Evolutionary conservation across 2,888 invertebrate genomes (phyloP).

Genomic region (Sesia bembeciformis): DNA sequence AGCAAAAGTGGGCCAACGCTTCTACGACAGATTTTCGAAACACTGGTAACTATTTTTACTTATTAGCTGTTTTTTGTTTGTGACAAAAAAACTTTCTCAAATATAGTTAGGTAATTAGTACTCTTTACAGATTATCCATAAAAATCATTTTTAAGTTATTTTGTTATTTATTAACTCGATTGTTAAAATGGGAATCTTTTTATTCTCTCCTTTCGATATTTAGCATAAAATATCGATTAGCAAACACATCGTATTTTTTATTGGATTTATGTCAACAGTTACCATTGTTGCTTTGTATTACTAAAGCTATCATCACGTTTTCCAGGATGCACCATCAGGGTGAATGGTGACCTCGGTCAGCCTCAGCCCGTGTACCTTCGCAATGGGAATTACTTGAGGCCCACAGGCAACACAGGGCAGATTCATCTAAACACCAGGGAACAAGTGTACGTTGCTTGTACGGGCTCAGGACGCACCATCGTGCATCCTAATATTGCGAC

Average conservation of each 20-base stretch:
- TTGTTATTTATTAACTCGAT: too few species aligned
- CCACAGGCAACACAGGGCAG: constrained; percentile 41
- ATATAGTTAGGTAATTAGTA: too few species aligned
- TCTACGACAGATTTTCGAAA: constrained; percentile 17
- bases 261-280: too few species aligned
- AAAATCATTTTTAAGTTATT: too few species aligned
- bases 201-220: too few species aligned
- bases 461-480: constrained; percentile 40
- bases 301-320: background rate
- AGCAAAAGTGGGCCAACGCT: constrained; percentile 28
- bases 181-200: too few species aligned
- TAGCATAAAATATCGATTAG: too few species aligned
- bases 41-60: constrained; percentile 22
- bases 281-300: too few species aligned
- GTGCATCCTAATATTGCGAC: constrained; percentile 35
- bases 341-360: constrained; percentile 64
- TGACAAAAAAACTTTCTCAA: too few species aligned
- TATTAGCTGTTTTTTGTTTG: too few species aligned
- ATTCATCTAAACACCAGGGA: constrained; percentile 39
- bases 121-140: too few species aligned
- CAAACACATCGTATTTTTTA: too few species aligned
- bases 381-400: constrained; percentile 36
- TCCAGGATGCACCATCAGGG: constrained; percentile 55
- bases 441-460: constrained; percentile 42
- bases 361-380: constrained; percentile 76